Base-by-base conservation (phyloP, 2,888 invertebrate genomes). In the Philereme vetulata region DNA sequence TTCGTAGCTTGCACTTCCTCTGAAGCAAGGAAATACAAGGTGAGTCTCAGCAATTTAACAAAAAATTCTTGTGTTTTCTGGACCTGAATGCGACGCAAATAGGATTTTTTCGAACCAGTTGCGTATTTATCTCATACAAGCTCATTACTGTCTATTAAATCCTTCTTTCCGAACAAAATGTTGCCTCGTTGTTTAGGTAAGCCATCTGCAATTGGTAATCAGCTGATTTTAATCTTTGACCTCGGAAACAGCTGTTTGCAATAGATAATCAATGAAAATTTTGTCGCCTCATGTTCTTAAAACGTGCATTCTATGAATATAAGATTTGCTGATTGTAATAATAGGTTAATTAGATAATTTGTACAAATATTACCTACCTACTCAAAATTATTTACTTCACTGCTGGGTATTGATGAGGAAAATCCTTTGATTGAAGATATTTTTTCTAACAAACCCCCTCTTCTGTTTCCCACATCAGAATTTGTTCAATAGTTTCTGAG, bases 1-100 rank as follows among this genome's bases (percentile, higher is more conserved):
- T 97, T 98, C 87, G 96, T 97, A 60, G 95, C 97, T 68, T 96
- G 96, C 84, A 95, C 96, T 57, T 95, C 96, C 65, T 93, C 93
- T 72, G 96, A 96, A 88, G 96, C 96, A 70, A 94, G 97, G 75
- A 94, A 95, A 86, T 95, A 96, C 77, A 98, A 97, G 96, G 97
- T 97, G 80, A 80, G 80, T 55, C 62, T 51, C 55, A 11, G 33
- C 21, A 49, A 10, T 52, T 21, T 2, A n/a, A 21, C 36, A 50
- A 50, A n/a, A 33, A 44, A 44, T 10, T 63, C 68, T 65, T 68
- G 64, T 68, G 72, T 70, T 71, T 67, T 72, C 62, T 56, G 59
- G 8, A 8, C 35, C 35, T 10, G 21, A 8, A 32, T 63, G 61
- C 53, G 70, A 72, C 71, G 70, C 71, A 75, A 72, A 76, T 65